These are phyloP conservation scores for Palythoa grandiflora DNA, from an alignment of 92 coral and sea anemone genomes.

Conservation along the genomic window DNA sequence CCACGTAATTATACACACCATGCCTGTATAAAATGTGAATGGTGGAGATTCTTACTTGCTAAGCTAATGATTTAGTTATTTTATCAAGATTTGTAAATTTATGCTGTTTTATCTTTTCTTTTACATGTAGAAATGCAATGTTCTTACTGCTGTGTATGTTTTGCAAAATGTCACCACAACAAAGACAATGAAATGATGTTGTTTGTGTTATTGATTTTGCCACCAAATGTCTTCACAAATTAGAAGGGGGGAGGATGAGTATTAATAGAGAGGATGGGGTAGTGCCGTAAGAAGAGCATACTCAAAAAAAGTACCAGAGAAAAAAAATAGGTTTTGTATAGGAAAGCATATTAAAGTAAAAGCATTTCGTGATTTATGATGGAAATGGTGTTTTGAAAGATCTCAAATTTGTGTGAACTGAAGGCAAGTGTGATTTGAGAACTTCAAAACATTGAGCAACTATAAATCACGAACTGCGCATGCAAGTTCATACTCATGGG, in stretches of 20 bases:
- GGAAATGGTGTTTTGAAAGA: too few species aligned
- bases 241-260: neutral
- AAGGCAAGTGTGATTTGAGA: too few species aligned
- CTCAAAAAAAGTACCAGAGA: too few species aligned
- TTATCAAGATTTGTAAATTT: slow-evolving; percentile 69
- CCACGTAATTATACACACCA: neutral
- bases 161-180: slow-evolving; percentile 27
- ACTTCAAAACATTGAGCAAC: too few species aligned
- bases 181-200: slow-evolving; percentile 30
- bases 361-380: too few species aligned
- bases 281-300: too few species aligned
- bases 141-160: slow-evolving; percentile 40
- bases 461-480: too few species aligned
- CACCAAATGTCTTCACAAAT: neutral
- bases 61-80: slow-evolving; percentile 38
- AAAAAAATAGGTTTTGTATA: too few species aligned
- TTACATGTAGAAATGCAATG: slow-evolving; percentile 61
- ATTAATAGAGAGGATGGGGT: too few species aligned
- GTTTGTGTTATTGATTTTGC: slow-evolving; percentile 14
- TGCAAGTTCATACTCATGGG: too few species aligned
- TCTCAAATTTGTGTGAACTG: too few species aligned
- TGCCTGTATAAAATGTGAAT: slow-evolving; percentile 28
- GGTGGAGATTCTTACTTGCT: slow-evolving; percentile 48
- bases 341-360: too few species aligned
- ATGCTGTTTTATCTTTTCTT: slow-evolving; percentile 69